phyloP scores from a whole-genome alignment of 1,140 invertebrate species.

The Batillaria attramentaria region DNA sequence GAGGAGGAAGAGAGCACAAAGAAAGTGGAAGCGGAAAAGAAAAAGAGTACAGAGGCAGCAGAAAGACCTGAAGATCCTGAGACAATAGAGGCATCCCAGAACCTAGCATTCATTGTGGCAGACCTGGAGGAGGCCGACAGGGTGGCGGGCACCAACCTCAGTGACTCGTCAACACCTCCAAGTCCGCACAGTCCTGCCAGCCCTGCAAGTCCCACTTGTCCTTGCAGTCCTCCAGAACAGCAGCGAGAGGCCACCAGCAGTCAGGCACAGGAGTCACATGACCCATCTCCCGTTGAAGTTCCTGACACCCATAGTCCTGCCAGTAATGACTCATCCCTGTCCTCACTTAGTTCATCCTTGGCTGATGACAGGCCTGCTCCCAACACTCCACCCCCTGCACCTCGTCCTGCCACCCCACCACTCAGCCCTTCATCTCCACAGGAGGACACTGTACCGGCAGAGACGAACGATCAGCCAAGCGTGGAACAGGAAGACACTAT shows the following conservation, averaged over 20 bases:
- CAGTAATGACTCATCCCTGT: constrained; percentile 19
- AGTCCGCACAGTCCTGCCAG: constrained; percentile 28
- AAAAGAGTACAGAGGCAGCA: too few species aligned
- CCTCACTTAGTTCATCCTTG: constrained; percentile 23
- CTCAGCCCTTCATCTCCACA: constrained; percentile 20
- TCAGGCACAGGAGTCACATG: neutral
- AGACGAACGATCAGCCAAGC: neutral
- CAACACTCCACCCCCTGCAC: constrained; percentile 23
- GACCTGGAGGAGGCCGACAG: constrained; percentile 47
- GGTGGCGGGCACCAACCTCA: constrained; percentile 42
- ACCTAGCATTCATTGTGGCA: constrained; percentile 36
- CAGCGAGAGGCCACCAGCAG: neutral
- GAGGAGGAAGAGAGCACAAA: constrained; percentile 54
- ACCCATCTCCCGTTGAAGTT: neutral
- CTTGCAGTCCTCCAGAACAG: constrained; percentile 29
- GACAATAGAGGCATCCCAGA: constrained; percentile 51
- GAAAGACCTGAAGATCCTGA: constrained; percentile 69
- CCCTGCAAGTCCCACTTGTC: constrained; percentile 26
- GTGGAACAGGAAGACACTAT: constrained; percentile 24
- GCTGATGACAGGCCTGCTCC: constrained; percentile 24
- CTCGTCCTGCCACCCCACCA: constrained; percentile 25
- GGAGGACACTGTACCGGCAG: constrained; percentile 5
- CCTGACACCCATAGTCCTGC: constrained; percentile 4
- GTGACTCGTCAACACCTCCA: constrained; percentile 36
- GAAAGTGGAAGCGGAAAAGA: constrained; percentile 56